Base-by-base conservation (phyloP, 2,113 vertebrate genomes). In the Ramphastos sulfuratus region DNA sequence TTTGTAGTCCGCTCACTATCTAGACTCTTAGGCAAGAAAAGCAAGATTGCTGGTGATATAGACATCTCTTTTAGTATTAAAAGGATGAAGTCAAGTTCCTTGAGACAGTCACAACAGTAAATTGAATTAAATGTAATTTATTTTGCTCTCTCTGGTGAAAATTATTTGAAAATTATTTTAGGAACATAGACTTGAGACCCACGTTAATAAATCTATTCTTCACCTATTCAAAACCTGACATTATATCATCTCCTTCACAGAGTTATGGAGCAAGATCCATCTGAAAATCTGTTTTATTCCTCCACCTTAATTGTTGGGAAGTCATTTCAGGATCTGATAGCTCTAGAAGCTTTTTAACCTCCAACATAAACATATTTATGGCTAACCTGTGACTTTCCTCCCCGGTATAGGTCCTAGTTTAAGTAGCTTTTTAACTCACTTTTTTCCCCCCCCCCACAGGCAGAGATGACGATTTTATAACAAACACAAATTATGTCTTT, bases 121-220 rank as follows among this genome's bases (percentile, higher is more conserved):
- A 27, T 42, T 64, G 64, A 87, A 82, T 80, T 60, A n/a, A 91
- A 73, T 15, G n/a, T 63, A 46, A 10, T 90, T 79, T 91, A 30
- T 83, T 94, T 91, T 93, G 31, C 83, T 84, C 94, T 70, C 33
- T 78, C 35, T 89, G 35, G 58, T 82, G 25, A 67, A 91, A 92
- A 83, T 50, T 1, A 24, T 65, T 90, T 94, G 83, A 64, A 91
- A 92, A 83, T 50, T 1, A 24, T 65, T 90, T 94, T 86, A 92
- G 69, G 79, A 91, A 94, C 92, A 92, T 27, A 77, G 21, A 35
- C 56, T 82, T 80, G 75, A 85, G 60, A 87, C n/a, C 21, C 52
- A 63, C 21, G 35, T 73, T 82, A 87, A 79, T 91, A 89, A 85
- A 87, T 89, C 30, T 66, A 30, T 87, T 85, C 25, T 85, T 18